phyloP scores from a whole-genome alignment of 2,888 invertebrate genomes.

The Euzetes globulus region DNA sequence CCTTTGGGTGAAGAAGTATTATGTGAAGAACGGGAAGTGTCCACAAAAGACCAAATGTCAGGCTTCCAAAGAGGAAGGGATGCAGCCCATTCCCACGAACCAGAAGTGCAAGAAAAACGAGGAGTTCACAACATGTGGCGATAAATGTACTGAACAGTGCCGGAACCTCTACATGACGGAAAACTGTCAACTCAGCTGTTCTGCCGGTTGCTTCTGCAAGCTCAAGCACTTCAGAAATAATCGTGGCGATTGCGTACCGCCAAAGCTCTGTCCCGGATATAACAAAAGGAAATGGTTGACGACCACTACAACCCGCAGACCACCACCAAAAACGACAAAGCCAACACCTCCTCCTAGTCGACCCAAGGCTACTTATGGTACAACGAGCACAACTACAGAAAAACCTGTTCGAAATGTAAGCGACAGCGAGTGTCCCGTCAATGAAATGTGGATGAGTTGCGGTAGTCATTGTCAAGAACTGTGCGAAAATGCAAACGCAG shows the following conservation, averaged over 20 bases:
- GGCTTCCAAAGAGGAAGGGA: not conserved
- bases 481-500: not conserved
- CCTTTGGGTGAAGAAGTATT: no score
- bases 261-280: not conserved
- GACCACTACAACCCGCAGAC: not conserved
- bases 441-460: not conserved
- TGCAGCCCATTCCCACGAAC: not conserved
- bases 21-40: no score
- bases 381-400: no score
- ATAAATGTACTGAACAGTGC: not conserved
- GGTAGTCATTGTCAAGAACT: not conserved
- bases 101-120: not conserved
- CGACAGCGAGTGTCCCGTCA: not conserved
- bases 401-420: not conserved
- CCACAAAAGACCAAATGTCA: no score
- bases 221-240: not conserved
- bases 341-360: not conserved
- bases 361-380: no score
- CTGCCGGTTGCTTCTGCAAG: not conserved
- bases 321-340: not conserved
- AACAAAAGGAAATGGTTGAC: not conserved
- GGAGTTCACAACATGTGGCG: not conserved
- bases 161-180: not conserved
- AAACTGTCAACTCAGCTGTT: not conserved
- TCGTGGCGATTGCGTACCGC: not conserved